Conservation (phyloP, 2,888 invertebrate genomes). For the Microctonus brassicae region DNA sequence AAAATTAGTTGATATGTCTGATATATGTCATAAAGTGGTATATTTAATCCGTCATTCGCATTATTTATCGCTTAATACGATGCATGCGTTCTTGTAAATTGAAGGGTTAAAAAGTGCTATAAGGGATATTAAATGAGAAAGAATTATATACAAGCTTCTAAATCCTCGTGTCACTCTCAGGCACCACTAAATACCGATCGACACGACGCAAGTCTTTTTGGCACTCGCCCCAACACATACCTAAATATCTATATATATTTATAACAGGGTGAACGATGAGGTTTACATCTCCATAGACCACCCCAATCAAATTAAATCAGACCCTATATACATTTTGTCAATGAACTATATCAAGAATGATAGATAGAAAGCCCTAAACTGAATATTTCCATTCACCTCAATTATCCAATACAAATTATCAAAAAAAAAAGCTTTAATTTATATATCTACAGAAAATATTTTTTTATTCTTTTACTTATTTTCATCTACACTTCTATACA, state of each 20-base stretch:
- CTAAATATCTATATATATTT: constrained; percentile 17
- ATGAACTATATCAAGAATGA: constrained; percentile 18
- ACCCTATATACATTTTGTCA: constrained; percentile 57
- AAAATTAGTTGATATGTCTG: not conserved
- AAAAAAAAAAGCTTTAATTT: not conserved
- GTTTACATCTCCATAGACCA: constrained; percentile 44
- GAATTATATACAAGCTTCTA: constrained; percentile 25
- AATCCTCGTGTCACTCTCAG: constrained; percentile 55
- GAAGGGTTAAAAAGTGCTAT: constrained; percentile 13
- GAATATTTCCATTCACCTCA: constrained; percentile 42
- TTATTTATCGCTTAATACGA: constrained; percentile 3
- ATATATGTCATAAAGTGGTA: not conserved
- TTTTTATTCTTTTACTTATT: no score
- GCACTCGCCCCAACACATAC: constrained; percentile 34
- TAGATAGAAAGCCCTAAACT: not conserved
- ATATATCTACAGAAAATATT: no score
- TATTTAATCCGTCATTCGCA: not conserved
- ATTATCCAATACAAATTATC: constrained; percentile 1
- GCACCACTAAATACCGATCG: constrained; percentile 67
- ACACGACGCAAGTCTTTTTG: constrained; percentile 43
- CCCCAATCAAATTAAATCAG: constrained; percentile 66
- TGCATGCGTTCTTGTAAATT: constrained; percentile 8
- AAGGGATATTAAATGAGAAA: not conserved
- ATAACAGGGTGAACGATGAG: not conserved
- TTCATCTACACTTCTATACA: no score